Conservation (phyloP, 2,888 invertebrate species). For the Agonopterix arenella region DNA sequence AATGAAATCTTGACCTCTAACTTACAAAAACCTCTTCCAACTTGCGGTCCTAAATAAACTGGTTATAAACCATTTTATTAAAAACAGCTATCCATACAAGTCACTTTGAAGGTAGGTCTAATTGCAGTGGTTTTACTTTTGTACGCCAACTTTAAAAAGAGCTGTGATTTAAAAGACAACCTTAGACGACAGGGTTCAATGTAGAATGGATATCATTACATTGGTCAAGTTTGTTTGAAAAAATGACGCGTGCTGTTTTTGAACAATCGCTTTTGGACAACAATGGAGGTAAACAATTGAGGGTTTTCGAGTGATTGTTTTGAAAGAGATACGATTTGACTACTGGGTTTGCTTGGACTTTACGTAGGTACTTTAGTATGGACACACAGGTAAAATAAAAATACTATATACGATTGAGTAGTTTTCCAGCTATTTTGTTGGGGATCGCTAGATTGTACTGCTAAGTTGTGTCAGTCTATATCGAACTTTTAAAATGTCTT, state of each 20-base stretch:
- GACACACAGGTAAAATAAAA: no score
- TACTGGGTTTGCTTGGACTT: conserved; percentile 18
- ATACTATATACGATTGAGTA: no score
- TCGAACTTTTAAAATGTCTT: no score
- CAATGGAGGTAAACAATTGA: conserved; percentile 11
- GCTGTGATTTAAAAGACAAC: neutral
- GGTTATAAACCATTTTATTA: neutral
- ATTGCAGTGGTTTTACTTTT: neutral
- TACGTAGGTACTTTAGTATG: neutral
- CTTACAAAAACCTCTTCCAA: neutral
- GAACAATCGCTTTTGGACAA: neutral
- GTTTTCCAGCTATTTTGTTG: no score
- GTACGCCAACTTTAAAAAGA: neutral
- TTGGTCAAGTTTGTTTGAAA: conserved; percentile 12
- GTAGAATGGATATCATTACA: neutral
- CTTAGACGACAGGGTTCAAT: neutral
- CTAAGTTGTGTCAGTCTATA: no score
- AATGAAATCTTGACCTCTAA: neutral
- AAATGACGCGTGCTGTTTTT: conserved; percentile 18
- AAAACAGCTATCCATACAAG: neutral
- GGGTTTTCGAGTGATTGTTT: conserved; percentile 30
- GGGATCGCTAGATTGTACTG: no score
- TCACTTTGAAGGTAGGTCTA: neutral
- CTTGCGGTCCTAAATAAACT: neutral
- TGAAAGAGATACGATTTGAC: conserved; percentile 28